These are phyloP conservation scores for Scolopax bukidnonensis DNA, from an alignment of 2,797 vertebrate genomes.

Conservation along the genomic window DNA sequence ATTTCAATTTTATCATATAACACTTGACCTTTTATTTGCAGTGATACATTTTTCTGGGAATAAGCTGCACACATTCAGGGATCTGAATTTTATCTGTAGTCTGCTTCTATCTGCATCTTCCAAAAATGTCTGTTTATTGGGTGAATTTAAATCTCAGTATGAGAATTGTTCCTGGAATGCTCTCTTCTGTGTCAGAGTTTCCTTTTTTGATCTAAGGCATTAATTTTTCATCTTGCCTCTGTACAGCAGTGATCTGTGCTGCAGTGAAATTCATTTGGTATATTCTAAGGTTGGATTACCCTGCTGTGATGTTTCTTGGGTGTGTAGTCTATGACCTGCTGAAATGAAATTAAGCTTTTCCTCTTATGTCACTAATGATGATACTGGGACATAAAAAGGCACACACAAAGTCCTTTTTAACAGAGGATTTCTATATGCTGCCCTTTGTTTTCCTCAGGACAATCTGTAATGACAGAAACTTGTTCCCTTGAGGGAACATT, in stretches of 20 bases:
- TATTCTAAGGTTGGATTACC: neutral
- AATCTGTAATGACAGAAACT: neutral
- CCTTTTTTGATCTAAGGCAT: neutral
- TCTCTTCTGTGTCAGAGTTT: neutral
- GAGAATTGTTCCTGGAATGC: neutral
- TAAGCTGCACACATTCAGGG: neutral
- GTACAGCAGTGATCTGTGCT: neutral
- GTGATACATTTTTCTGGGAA: neutral
- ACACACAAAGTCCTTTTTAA: neutral
- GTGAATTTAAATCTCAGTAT: neutral
- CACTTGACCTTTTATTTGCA: neutral
- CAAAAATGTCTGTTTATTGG: neutral
- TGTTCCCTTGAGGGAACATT: neutral
- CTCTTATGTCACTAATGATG: neutral
- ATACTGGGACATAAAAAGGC: neutral
- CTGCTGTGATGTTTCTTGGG: neutral
- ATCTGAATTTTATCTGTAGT: neutral
- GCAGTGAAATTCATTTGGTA: neutral
- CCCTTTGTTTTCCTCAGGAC: neutral
- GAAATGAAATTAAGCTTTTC: neutral
- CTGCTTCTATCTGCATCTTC: neutral
- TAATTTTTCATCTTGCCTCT: constrained; percentile 16
- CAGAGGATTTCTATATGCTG: neutral
- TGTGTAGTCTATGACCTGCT: neutral
- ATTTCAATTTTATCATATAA: neutral